These are phyloP conservation scores for Nycticorax nycticorax DNA, from an alignment of 2,113 vertebrate species.

Conservation along the genomic window DNA sequence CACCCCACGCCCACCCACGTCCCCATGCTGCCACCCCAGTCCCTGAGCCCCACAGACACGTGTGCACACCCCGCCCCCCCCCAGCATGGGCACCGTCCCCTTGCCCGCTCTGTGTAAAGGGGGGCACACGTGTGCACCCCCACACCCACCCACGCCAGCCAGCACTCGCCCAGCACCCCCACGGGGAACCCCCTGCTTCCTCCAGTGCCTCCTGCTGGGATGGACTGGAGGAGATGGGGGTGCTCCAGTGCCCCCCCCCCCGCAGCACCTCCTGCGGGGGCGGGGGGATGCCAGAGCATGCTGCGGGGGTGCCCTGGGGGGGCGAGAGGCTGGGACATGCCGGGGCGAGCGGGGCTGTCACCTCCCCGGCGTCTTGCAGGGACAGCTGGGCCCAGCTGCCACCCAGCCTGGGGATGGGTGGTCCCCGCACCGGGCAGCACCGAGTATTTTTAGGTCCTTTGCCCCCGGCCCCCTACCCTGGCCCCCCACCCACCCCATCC, in stretches of 20 bases:
- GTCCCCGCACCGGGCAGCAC: neutral
- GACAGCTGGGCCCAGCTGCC: slow-evolving; percentile 48
- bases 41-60: neutral
- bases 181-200: neutral
- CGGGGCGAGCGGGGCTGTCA: slow-evolving; percentile 11
- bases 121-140: neutral
- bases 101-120: neutral
- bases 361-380: slow-evolving; percentile 18
- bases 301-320: too few relatives aligned
- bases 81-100: neutral
- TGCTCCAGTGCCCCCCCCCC: neutral
- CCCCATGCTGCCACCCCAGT: neutral
- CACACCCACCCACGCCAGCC: neutral
- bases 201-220: neutral
- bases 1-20: neutral
- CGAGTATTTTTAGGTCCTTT: slow-evolving; percentile 73
- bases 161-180: neutral
- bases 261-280: too few relatives aligned
- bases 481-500: neutral
- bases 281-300: neutral
- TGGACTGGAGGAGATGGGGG: neutral
- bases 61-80: neutral
- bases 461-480: neutral
- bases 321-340: neutral
- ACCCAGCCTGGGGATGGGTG: neutral